Evolutionary conservation across 2,113 vertebrate species (phyloP).

Genomic region (Semnopithecus entellus): DNA sequence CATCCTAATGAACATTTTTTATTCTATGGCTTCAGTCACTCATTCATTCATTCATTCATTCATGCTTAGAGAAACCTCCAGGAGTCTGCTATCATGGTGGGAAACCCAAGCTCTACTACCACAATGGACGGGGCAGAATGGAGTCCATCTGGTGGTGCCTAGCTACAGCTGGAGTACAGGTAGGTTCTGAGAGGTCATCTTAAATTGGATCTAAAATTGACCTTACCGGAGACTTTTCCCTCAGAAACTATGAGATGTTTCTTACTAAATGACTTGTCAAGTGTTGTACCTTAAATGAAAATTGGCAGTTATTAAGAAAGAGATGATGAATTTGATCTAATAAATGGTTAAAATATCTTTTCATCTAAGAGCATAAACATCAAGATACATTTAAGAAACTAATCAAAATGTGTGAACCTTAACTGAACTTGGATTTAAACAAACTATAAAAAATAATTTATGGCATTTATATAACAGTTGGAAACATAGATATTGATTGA

Average conservation of each 20-base stretch:
- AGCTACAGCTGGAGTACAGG: constrained; percentile 85
- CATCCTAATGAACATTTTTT: neutral
- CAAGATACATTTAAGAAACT: neutral
- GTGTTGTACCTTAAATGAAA: neutral
- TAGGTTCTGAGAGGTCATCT: constrained; percentile 46
- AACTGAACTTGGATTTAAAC: neutral
- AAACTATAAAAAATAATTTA: neutral
- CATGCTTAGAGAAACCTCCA: neutral
- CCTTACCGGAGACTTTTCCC: neutral
- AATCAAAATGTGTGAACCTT: neutral
- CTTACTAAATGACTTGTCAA: neutral
- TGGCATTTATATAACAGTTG: neutral
- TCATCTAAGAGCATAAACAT: neutral
- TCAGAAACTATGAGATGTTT: neutral
- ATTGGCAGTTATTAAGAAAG: neutral
- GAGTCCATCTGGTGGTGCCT: constrained; percentile 90
- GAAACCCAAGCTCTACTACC: constrained; percentile 86
- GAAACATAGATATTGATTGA: neutral
- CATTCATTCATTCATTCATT: neutral
- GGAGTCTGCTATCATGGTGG: constrained; percentile 79
- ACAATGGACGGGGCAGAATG: constrained; percentile 89
- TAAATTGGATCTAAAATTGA: neutral
- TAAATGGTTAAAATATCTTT: neutral
- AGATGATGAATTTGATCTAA: neutral
- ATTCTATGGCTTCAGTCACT: neutral